Evolutionary conservation across 2,113 vertebrate genomes (phyloP).

Genomic region (Addax nasomaculatus): DNA sequence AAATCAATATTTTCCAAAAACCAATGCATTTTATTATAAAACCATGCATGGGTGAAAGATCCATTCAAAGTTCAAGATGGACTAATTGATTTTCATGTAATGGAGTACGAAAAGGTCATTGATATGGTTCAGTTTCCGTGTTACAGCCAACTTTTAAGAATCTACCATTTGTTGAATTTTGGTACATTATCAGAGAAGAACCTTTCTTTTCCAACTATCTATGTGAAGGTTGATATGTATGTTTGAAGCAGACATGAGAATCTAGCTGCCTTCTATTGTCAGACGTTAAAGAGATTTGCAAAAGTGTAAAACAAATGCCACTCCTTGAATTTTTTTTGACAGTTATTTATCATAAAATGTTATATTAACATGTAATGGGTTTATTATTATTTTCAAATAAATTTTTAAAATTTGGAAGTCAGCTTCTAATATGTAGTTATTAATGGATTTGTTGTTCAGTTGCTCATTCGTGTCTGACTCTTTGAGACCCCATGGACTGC

Average conservation of each 20-base stretch:
- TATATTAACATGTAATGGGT: not conserved
- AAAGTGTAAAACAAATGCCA: not conserved
- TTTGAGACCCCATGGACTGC: not conserved
- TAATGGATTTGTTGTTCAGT: not conserved
- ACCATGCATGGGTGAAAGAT: not conserved
- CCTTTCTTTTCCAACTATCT: not conserved
- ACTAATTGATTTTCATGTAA: not conserved
- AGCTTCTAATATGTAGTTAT: not conserved
- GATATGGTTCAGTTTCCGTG: not conserved
- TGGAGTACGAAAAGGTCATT: not conserved
- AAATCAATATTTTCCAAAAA: not conserved
- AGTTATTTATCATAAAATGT: conserved; percentile 20
- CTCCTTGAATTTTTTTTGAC: not conserved
- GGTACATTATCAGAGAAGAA: not conserved
- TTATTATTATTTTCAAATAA: not conserved
- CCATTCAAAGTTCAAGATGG: not conserved
- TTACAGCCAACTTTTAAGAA: not conserved
- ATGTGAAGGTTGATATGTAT: not conserved
- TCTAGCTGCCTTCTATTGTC: not conserved
- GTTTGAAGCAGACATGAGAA: not conserved
- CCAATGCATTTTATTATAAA: not conserved
- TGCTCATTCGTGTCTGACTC: not conserved
- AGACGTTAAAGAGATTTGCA: not conserved
- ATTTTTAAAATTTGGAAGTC: not conserved
- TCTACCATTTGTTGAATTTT: not conserved